Percentiles rank a stretch among this genome's conserved stretches.
Evolutionary conservation across 2,797 vertebrate genomes (phyloP).

Genomic region (Lagodon rhomboides): DNA sequence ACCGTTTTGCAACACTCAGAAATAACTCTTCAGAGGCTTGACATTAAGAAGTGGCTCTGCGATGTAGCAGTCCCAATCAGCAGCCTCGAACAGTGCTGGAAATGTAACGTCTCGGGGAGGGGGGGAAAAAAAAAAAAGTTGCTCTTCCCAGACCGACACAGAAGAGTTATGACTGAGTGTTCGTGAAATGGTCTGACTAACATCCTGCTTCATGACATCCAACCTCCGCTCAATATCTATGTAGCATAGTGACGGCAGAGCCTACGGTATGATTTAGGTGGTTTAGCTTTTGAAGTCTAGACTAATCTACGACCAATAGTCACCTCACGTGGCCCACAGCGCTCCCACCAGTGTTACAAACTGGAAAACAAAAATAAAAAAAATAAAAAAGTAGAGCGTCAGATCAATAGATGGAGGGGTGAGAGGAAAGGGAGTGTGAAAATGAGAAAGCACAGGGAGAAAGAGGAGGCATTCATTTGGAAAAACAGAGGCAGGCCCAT

Average conservation of each 20-base stretch:
- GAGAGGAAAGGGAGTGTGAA: slow-evolving; percentile 10
- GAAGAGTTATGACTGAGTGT: slow-evolving; percentile 81
- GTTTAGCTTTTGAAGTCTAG: slow-evolving; percentile 70
- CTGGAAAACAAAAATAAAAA: slow-evolving; percentile 74
- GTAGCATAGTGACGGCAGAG: slow-evolving; percentile 70
- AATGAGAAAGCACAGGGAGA: slow-evolving; percentile 55
- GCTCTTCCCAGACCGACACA: slow-evolving; percentile 41
- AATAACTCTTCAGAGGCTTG: slow-evolving; percentile 71
- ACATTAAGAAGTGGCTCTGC: slow-evolving; percentile 52
- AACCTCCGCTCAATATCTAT: slow-evolving; percentile 71
- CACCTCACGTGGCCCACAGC: slow-evolving; percentile 78
- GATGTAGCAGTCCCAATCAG: slow-evolving; percentile 44
- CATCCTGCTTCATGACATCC: slow-evolving; percentile 80
- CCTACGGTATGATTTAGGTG: slow-evolving; percentile 78
- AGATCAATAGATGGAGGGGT: slow-evolving; percentile 52
- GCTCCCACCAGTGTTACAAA: slow-evolving; percentile 77
- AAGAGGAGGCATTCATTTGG: slow-evolving; percentile 77
- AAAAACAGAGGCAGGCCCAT: slow-evolving; percentile 79
- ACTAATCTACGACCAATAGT: slow-evolving; percentile 82
- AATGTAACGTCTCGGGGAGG: slow-evolving; percentile 13
- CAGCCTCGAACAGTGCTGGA: slow-evolving; percentile 24
- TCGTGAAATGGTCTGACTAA: slow-evolving; percentile 75
- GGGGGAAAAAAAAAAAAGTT: slow-evolving; percentile 31
- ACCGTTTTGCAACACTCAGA: slow-evolving; percentile 80
- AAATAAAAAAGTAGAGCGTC: slow-evolving; percentile 32